Conservation (phyloP, 2,797 vertebrate genomes). For the Microchirus variegatus region DNA sequence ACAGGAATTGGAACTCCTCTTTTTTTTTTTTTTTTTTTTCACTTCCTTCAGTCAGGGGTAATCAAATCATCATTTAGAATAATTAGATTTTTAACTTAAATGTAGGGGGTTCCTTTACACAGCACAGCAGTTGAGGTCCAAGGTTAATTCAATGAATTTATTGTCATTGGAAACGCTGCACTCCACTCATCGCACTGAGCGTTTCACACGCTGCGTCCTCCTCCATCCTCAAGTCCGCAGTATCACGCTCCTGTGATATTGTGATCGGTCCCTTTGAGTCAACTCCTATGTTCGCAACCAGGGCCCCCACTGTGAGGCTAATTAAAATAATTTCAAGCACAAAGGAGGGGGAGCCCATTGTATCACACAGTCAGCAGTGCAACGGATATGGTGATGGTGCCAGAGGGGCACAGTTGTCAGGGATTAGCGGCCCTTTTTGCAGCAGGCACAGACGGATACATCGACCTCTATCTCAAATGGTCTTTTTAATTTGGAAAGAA, state of each 20-base stretch:
- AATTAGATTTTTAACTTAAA: no score
- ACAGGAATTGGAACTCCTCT: no score
- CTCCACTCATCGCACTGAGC: no score
- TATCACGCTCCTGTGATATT: conserved; percentile 60
- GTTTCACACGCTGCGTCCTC: no score
- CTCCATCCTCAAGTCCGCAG: conserved; percentile 29
- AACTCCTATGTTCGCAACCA: conserved; percentile 60
- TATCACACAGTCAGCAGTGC: conserved; percentile 77
- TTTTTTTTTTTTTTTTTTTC: no score
- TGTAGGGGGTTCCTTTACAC: no score
- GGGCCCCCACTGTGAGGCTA: conserved; percentile 86
- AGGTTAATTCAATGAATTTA: not conserved
- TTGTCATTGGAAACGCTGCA: not conserved
- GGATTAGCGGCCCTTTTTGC: conserved; percentile 67
- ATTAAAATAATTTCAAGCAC: conserved; percentile 96
- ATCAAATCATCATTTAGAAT: no score
- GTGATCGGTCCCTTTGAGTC: conserved; percentile 53
- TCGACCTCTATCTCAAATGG: conserved; percentile 39
- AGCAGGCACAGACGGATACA: conserved; percentile 64
- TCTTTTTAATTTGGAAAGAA: conserved; percentile 8
- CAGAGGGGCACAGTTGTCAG: conserved; percentile 81
- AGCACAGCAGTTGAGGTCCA: not conserved
- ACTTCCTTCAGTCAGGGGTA: no score
- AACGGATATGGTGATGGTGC: conserved; percentile 83
- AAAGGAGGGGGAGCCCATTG: conserved; percentile 85